These are phyloP conservation scores for Phymatocera aterrima DNA, from an alignment of 2,888 invertebrate genomes.

Conservation along the genomic window DNA sequence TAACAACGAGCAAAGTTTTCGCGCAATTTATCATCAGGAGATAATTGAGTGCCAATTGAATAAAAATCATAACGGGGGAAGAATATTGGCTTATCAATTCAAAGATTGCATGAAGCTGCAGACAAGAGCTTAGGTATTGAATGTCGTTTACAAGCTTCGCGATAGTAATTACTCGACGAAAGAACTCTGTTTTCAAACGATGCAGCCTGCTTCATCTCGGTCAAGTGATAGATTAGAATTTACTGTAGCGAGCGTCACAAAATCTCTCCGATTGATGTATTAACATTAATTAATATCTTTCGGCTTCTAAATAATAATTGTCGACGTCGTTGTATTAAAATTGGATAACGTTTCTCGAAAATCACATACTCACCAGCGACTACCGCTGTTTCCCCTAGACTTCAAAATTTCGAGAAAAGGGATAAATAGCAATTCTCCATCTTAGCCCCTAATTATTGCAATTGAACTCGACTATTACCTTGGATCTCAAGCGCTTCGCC, in stretches of 20 bases:
- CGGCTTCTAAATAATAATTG: conserved; percentile 12
- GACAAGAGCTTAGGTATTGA: conserved; percentile 14
- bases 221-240: neutral
- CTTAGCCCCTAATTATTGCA: conserved; percentile 25
- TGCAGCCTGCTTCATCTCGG: conserved; percentile 3
- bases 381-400: too few relatives aligned
- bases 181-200: conserved; percentile 3
- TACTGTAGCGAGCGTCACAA: too few relatives aligned
- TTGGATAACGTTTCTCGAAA: neutral
- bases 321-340: neutral
- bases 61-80: conserved; percentile 13
- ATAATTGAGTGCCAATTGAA: neutral
- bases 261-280: conserved; percentile 1
- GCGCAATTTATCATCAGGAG: conserved; percentile 15
- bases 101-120: neutral
- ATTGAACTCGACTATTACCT: conserved; percentile 19
- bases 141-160: conserved; percentile 29
- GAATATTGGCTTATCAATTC: neutral
- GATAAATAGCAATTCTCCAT: conserved; percentile 20
- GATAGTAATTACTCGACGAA: conserved; percentile 35
- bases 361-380: neutral
- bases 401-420: neutral
- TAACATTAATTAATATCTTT: too few relatives aligned
- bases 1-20: conserved; percentile 9
- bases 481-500: neutral